Evolutionary conservation across 1,140 invertebrate genomes (phyloP).

Genomic region (Oryzaephilus surinamensis): DNA sequence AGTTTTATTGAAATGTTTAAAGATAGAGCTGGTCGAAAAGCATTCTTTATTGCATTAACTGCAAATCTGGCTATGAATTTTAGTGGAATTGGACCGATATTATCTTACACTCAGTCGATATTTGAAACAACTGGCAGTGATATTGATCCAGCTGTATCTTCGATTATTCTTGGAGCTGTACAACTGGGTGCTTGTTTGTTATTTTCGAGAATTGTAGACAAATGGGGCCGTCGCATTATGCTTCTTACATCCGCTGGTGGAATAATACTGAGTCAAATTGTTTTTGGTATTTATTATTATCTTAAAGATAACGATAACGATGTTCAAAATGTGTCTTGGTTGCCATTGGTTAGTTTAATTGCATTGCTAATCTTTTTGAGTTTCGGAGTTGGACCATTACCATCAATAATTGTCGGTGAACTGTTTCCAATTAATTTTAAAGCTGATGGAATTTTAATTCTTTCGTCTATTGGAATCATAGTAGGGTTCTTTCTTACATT

Average conservation of each 20-base stretch:
- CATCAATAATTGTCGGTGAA: constrained; percentile 75
- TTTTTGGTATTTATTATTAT: constrained; percentile 26
- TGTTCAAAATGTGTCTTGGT: constrained; percentile 16
- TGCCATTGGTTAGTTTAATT: constrained; percentile 22
- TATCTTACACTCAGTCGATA: constrained; percentile 67
- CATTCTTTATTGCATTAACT: constrained; percentile 55
- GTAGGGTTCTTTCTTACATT: constrained; percentile 77
- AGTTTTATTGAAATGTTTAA: constrained; percentile 45
- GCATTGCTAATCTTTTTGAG: constrained; percentile 24
- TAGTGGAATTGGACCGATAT: constrained; percentile 70
- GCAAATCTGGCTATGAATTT: constrained; percentile 65
- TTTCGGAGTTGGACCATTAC: constrained; percentile 63
- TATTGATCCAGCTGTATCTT: constrained; percentile 46
- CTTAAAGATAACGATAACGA: constrained; percentile 19
- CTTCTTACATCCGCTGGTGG: constrained; percentile 57
- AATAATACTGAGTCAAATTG: constrained; percentile 36
- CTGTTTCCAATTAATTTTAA: constrained; percentile 67
- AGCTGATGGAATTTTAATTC: constrained; percentile 57
- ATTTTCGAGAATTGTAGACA: constrained; percentile 62
- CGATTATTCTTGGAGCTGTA: constrained; percentile 69
- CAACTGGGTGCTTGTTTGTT: constrained; percentile 55
- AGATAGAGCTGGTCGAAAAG: constrained; percentile 46
- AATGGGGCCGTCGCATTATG: constrained; percentile 58
- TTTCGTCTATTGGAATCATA: constrained; percentile 64
- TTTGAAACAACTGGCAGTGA: constrained; percentile 50